A percentile compares a stretch with the other conserved stretches of the same genome.
These are phyloP conservation scores for Neoniphon sammara DNA, from an alignment of 2,797 vertebrate genomes.

Conservation along the genomic window DNA sequence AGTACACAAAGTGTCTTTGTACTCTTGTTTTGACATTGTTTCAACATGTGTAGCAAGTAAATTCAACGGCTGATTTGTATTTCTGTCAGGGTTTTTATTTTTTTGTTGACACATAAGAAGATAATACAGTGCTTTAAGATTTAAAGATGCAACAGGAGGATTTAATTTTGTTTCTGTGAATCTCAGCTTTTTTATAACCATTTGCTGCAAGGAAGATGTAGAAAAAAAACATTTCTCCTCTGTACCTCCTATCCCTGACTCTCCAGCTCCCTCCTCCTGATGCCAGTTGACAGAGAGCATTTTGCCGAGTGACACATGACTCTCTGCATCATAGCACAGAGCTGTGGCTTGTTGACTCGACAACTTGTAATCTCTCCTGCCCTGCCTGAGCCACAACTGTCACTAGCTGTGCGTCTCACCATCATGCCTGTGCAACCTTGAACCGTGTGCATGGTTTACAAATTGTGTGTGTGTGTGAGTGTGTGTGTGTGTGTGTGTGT, in stretches of 20 bases:
- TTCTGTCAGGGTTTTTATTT: neutral
- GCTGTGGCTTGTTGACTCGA: conserved; percentile 50
- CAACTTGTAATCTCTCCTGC: conserved; percentile 62
- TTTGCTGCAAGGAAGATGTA: conserved; percentile 25
- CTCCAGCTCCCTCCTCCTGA: conserved; percentile 44
- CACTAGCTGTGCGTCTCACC: conserved; percentile 49
- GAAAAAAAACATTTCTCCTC: neutral
- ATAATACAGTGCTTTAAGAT: neutral
- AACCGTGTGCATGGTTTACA: conserved; percentile 32
- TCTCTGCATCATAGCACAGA: conserved; percentile 55
- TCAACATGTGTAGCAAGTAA: conserved; percentile 9
- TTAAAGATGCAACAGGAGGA: conserved; percentile 18
- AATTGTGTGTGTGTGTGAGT: conserved; percentile 7
- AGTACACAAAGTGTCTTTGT: conserved; percentile 12
- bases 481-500: neutral
- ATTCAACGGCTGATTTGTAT: neutral
- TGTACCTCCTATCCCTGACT: conserved; percentile 11
- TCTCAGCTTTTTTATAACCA: neutral
- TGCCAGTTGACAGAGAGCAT: conserved; percentile 60
- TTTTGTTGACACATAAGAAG: conserved; percentile 9
- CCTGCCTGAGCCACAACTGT: conserved; percentile 62
- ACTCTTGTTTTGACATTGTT: conserved; percentile 28
- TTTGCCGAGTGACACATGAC: conserved; percentile 60
- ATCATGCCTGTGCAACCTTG: conserved; percentile 32
- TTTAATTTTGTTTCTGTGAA: conserved; percentile 28